A percentile compares a stretch with the other conserved stretches of the same genome.
phyloP scores from a whole-genome alignment of 2,797 vertebrate genomes.

The Epinephelus malabaricus region DNA sequence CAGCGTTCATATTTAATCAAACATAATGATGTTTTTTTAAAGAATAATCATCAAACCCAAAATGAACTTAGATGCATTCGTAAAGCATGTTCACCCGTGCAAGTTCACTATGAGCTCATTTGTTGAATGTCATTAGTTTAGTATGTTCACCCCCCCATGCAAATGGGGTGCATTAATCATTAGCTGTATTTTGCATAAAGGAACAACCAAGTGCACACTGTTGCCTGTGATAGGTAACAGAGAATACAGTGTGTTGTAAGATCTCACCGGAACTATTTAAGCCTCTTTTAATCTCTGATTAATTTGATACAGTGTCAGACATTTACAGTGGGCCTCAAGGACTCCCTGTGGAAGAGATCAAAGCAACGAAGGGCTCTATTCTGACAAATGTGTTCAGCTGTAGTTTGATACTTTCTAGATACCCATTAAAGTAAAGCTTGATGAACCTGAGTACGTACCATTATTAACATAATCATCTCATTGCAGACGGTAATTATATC shows the following conservation, averaged over 20 bases:
- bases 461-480: conserved; percentile 67
- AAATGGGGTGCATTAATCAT: conserved; percentile 73
- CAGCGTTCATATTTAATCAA: conserved; percentile 56
- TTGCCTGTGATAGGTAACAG: conserved; percentile 6
- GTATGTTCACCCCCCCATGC: conserved; percentile 56
- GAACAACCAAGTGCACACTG: conserved; percentile 12
- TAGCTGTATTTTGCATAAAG: conserved; percentile 52
- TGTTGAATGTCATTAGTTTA: conserved; percentile 61
- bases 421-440: conserved; percentile 43
- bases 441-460: conserved; percentile 31
- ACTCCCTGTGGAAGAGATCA: conserved; percentile 45
- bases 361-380: conserved; percentile 25
- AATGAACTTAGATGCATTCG: conserved; percentile 39
- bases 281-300: conserved; percentile 53
- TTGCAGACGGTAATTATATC: conserved; percentile 59
- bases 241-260: conserved; percentile 4
- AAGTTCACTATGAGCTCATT: conserved; percentile 56
- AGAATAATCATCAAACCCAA: conserved; percentile 45
- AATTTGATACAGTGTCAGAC: conserved; percentile 53
- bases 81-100: conserved; percentile 24
- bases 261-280: conserved; percentile 42
- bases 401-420: conserved; percentile 36
- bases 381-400: conserved; percentile 29
- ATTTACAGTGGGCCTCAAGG: conserved; percentile 22
- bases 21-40: conserved; percentile 26